Percentiles rank a stretch among this genome's conserved stretches.
These are phyloP conservation scores for Myopa testacea DNA, from an alignment of 2,888 invertebrate genomes.

Conservation along the genomic window DNA sequence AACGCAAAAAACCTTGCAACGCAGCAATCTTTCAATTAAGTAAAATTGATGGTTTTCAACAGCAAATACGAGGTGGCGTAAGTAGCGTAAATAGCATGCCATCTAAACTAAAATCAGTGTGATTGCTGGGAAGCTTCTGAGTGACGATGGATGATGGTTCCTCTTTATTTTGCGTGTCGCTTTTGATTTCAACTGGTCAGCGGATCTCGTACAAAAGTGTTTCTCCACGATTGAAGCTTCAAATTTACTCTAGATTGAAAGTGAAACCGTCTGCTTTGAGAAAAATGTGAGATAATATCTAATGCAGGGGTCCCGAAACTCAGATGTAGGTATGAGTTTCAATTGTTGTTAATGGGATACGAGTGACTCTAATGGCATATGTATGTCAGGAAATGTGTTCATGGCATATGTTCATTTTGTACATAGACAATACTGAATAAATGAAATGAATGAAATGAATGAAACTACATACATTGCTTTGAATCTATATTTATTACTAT, in stretches of 20 bases:
- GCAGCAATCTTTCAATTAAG: conserved; percentile 60
- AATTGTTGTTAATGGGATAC: no score
- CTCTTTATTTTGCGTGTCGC: not conserved
- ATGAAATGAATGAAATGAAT: no score
- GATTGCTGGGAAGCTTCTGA: not conserved
- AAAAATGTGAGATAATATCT: no score
- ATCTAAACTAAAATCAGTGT: not conserved
- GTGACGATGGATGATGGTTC: not conserved
- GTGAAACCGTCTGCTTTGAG: no score
- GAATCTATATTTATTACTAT: no score
- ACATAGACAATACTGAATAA: no score
- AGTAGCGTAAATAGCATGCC: not conserved
- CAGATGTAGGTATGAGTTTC: no score
- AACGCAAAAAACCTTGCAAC: conserved; percentile 50
- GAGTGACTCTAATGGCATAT: no score
- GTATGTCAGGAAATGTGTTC: no score
- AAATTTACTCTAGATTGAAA: conserved; percentile 1
- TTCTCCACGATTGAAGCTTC: not conserved
- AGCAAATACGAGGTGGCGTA: conserved; percentile 44
- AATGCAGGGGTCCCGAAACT: no score
- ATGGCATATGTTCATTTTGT: no score
- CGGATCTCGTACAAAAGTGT: not conserved
- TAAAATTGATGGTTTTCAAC: conserved; percentile 37
- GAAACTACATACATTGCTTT: no score
- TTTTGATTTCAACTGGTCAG: not conserved